phyloP scores from a whole-genome alignment of 2,888 invertebrate genomes.

The Melieria omissa region DNA sequence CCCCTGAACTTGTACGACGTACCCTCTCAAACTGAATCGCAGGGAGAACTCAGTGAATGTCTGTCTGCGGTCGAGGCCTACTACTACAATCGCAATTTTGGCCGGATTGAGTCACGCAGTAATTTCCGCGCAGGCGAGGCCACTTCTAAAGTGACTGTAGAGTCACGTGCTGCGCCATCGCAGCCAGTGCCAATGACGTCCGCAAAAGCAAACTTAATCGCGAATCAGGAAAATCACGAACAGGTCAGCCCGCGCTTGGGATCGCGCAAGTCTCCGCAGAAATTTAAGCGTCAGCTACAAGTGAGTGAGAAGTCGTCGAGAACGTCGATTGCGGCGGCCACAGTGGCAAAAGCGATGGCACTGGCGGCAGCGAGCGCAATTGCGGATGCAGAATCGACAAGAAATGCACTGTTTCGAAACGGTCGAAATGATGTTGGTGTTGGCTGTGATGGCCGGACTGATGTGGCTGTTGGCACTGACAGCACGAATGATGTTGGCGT shows the following conservation, averaged over 20 bases:
- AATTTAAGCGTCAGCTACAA: too few relatives aligned
- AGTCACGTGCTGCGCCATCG: not conserved
- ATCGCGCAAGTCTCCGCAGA: too few relatives aligned
- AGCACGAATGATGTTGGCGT: conserved; percentile 34
- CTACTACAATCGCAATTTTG: conserved; percentile 32
- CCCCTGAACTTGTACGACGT: not conserved
- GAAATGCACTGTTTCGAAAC: not conserved
- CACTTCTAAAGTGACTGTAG: not conserved
- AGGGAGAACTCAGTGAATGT: not conserved
- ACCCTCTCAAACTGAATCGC: not conserved
- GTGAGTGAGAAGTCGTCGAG: too few relatives aligned
- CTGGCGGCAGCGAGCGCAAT: conserved; percentile 13
- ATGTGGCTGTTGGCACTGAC: conserved; percentile 42
- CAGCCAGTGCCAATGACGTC: not conserved
- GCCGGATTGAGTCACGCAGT: conserved; percentile 3
- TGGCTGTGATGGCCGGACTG: not conserved
- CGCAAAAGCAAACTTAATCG: too few relatives aligned
- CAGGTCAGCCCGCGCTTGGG: too few relatives aligned
- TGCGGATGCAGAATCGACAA: not conserved
- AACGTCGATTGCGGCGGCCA: not conserved
- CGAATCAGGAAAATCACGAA: too few relatives aligned
- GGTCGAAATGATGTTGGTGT: conserved; percentile 8
- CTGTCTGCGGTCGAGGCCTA: conserved; percentile 14
- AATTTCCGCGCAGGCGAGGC: conserved; percentile 2
- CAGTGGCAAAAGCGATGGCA: conserved; percentile 2